Evolutionary conservation across 1,140 invertebrate species (phyloP).

Genomic region (Musca domestica): DNA sequence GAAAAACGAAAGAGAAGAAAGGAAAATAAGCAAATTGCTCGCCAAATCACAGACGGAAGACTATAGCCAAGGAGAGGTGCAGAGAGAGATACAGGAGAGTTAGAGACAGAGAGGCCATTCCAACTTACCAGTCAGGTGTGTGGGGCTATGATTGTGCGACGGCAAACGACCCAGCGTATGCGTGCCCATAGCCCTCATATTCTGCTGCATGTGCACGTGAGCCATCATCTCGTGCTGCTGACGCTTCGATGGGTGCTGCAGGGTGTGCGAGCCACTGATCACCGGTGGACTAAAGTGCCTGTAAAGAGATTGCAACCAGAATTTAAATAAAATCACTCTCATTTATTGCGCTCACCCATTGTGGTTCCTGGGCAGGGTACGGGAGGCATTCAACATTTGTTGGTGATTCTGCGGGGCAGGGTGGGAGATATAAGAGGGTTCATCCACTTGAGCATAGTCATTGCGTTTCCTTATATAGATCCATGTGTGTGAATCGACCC

Average conservation of each 20-base stretch:
- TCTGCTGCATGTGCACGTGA: slow-evolving; percentile 52
- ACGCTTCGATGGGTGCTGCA: slow-evolving; percentile 52
- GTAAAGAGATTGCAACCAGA: slow-evolving; percentile 29
- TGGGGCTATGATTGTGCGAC: slow-evolving; percentile 57
- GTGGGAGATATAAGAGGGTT: slow-evolving; percentile 52
- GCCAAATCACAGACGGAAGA: neutral
- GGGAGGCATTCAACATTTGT: slow-evolving; percentile 52
- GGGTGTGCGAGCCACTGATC: slow-evolving; percentile 52
- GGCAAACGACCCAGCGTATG: slow-evolving; percentile 59
- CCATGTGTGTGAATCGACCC: slow-evolving; percentile 94
- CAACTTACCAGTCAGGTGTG: slow-evolving; percentile 50
- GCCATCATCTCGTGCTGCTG: slow-evolving; percentile 53
- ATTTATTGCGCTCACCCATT: slow-evolving; percentile 48
- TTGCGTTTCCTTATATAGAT: slow-evolving; percentile 83
- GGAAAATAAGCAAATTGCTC: neutral
- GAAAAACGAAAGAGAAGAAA: slow-evolving; percentile 4
- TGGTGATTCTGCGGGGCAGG: slow-evolving; percentile 53
- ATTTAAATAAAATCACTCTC: slow-evolving; percentile 28
- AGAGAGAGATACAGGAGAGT: neutral
- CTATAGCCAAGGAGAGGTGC: slow-evolving; percentile 5
- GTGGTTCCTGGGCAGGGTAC: slow-evolving; percentile 51
- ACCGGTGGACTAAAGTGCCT: slow-evolving; percentile 53
- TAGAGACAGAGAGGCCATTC: neutral
- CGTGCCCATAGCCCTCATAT: slow-evolving; percentile 56
- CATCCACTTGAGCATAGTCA: slow-evolving; percentile 52